Conservation (phyloP, 2,113 vertebrate genomes). For the Otocyon megalotis region DNA sequence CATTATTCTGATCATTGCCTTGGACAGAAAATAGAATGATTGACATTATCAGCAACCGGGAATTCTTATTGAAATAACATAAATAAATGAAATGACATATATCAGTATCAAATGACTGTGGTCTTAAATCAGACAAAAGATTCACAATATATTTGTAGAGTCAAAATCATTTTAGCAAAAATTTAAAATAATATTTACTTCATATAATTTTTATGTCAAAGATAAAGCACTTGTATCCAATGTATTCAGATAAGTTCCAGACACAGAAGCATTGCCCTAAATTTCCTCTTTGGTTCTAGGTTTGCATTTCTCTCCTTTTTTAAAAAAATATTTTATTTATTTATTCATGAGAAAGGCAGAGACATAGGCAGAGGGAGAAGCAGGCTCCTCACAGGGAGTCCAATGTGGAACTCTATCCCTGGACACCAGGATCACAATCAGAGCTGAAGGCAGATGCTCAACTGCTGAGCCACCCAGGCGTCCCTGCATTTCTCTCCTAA, state of each 20-base stretch:
- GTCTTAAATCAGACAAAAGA: background rate
- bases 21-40: constrained; percentile 12
- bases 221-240: background rate
- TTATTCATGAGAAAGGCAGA: too few relatives aligned
- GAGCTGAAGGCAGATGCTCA: too few relatives aligned
- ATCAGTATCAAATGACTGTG: background rate
- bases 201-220: background rate
- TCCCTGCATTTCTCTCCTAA: background rate
- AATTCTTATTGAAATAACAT: background rate
- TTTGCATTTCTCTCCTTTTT: background rate
- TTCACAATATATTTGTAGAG: background rate
- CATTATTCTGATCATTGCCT: background rate
- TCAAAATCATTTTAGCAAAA: background rate
- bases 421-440: too few relatives aligned
- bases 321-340: too few relatives aligned
- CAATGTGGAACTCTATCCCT: too few relatives aligned
- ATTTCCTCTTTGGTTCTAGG: background rate
- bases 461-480: too few relatives aligned
- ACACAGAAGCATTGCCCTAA: background rate
- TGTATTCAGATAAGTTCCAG: background rate
- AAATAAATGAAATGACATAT: background rate
- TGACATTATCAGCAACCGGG: background rate
- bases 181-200: background rate
- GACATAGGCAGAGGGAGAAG: too few relatives aligned
- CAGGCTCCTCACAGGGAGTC: too few relatives aligned